Conservation (phyloP, 2,888 invertebrate species). For the Hemicrepidius hirtus region DNA sequence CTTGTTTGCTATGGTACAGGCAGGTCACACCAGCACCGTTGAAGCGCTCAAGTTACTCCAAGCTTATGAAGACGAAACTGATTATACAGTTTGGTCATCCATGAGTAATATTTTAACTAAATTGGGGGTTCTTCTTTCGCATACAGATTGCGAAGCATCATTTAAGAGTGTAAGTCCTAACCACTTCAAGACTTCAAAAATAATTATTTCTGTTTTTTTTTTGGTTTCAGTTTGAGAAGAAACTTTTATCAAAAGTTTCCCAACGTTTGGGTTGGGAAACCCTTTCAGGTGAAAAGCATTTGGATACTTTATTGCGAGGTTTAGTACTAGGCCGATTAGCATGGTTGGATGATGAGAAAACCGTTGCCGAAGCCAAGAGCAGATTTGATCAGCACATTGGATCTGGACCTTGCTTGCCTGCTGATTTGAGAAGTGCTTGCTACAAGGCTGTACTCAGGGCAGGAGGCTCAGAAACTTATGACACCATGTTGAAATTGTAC, state of each 20-base stretch:
- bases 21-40: slow-evolving; percentile 87
- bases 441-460: slow-evolving; percentile 87
- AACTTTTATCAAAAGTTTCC: slow-evolving; percentile 83
- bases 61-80: slow-evolving; percentile 88
- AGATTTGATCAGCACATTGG: slow-evolving; percentile 81
- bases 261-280: slow-evolving; percentile 90
- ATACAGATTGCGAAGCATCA: slow-evolving; percentile 83
- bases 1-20: slow-evolving; percentile 92
- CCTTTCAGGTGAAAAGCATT: slow-evolving; percentile 87
- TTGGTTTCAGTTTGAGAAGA: slow-evolving; percentile 78
- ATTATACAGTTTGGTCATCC: slow-evolving; percentile 95
- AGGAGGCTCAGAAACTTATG: slow-evolving; percentile 81
- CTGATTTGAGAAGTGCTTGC: slow-evolving; percentile 91
- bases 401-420: slow-evolving; percentile 79
- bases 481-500: slow-evolving; percentile 87
- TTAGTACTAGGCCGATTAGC: slow-evolving; percentile 89
- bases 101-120: slow-evolving; percentile 86
- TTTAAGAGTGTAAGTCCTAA: slow-evolving; percentile 75
- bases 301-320: slow-evolving; percentile 89
- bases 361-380: slow-evolving; percentile 84
- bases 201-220: slow-evolving; percentile 17
- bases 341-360: slow-evolving; percentile 85
- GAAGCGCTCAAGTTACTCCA: slow-evolving; percentile 88
- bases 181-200: not conserved
- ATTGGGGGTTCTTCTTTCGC: slow-evolving; percentile 84